Evolutionary conservation across 2,888 invertebrate genomes (phyloP).

Genomic region (Dolichomitus sp.): DNA sequence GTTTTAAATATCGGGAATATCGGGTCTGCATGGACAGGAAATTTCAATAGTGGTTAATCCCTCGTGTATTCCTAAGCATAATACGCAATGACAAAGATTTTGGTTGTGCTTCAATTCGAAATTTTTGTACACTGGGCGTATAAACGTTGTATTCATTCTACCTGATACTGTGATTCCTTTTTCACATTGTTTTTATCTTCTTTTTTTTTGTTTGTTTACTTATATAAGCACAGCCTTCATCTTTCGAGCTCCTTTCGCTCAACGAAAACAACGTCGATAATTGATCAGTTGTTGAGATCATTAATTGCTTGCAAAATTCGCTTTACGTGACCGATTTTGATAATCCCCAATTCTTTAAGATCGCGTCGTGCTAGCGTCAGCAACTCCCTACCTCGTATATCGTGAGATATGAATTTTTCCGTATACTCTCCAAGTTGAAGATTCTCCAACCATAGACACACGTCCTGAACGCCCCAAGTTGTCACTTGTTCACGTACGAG

Average conservation of each 20-base stretch:
- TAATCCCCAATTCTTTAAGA: slow-evolving; percentile 96
- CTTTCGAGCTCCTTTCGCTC: slow-evolving; percentile 37
- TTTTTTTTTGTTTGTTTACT: slow-evolving; percentile 2
- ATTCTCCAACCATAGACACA: slow-evolving; percentile 95
- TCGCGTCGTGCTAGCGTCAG: slow-evolving; percentile 95
- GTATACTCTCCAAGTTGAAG: slow-evolving; percentile 96
- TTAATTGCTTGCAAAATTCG: slow-evolving; percentile 97
- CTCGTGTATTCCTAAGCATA: neutral
- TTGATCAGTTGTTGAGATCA: slow-evolving; percentile 88
- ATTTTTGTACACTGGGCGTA: slow-evolving; percentile 5
- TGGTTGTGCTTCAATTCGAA: slow-evolving; percentile 26
- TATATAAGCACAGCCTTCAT: slow-evolving; percentile 29
- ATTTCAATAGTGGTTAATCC: too few species aligned
- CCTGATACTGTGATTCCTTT: neutral
- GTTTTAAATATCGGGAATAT: too few species aligned
- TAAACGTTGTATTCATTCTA: neutral
- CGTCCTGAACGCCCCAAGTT: slow-evolving; percentile 95
- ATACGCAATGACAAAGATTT: slow-evolving; percentile 17
- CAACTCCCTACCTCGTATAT: slow-evolving; percentile 96
- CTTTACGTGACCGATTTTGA: slow-evolving; percentile 98
- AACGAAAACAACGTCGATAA: slow-evolving; percentile 31
- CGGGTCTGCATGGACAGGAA: too few species aligned
- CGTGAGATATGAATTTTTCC: slow-evolving; percentile 96
- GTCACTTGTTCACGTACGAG: slow-evolving; percentile 82
- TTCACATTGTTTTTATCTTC: slow-evolving; percentile 1